Conservation (phyloP, 2,797 vertebrate species). For the Gymnodraco acuticeps region DNA sequence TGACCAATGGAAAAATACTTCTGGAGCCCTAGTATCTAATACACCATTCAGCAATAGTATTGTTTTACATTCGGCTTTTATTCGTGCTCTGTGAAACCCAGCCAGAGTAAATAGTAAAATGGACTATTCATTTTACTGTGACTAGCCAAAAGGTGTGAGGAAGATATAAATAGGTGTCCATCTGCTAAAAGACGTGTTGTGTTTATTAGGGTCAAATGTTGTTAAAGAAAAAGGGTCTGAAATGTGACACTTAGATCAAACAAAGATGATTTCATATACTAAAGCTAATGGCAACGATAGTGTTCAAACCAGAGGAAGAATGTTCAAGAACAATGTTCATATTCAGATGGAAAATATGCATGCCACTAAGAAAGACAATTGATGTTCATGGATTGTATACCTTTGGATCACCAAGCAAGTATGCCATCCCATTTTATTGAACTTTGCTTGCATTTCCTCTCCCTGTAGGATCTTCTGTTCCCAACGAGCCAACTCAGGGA, state of each 20-base stretch:
- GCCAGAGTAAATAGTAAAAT: too few species aligned
- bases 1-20: too few species aligned
- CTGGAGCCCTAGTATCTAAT: too few species aligned
- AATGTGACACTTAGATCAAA: neutral
- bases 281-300: neutral
- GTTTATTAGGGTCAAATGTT: neutral
- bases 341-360: neutral
- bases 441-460: conserved; percentile 4
- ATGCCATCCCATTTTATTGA: conserved; percentile 8
- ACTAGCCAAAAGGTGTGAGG: too few species aligned
- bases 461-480: conserved; percentile 91
- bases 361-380: neutral
- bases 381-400: neutral
- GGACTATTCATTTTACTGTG: too few species aligned
- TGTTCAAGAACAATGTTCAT: neutral
- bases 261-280: neutral
- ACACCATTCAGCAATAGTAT: too few species aligned
- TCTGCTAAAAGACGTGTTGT: conserved; percentile 1
- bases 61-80: too few species aligned
- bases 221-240: neutral
- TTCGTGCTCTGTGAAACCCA: too few species aligned
- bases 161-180: neutral
- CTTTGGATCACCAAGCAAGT: neutral
- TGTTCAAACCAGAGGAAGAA: neutral
- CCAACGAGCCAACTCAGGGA: conserved; percentile 91